Conservation (phyloP, 2,113 vertebrate genomes). For the Nestor notabilis region DNA sequence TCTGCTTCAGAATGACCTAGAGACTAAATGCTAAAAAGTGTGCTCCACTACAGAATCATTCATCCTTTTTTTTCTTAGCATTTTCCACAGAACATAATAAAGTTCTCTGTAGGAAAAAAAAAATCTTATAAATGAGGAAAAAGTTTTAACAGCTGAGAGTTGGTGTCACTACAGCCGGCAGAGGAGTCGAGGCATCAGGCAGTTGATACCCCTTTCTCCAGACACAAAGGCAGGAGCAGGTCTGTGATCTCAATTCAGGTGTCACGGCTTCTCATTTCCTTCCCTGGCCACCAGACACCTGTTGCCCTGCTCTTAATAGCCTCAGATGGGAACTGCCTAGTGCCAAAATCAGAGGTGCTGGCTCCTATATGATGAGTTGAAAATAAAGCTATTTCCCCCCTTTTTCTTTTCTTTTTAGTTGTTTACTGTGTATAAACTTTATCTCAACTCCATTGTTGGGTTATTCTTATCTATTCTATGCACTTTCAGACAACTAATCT, state of each 20-base stretch:
- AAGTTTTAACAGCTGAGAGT: not conserved
- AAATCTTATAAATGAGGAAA: constrained; percentile 19
- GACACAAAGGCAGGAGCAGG: constrained; percentile 20
- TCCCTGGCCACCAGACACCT: constrained; percentile 17
- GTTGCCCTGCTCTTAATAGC: constrained; percentile 34
- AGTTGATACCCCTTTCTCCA: not conserved
- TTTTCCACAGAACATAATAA: constrained; percentile 44
- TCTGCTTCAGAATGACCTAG: constrained; percentile 50
- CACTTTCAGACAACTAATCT: constrained; percentile 1
- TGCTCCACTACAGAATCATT: constrained; percentile 40
- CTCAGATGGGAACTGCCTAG: constrained; percentile 13
- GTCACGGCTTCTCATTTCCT: constrained; percentile 45
- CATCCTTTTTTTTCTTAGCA: not conserved
- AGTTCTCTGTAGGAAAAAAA: not conserved
- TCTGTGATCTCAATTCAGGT: constrained; percentile 47
- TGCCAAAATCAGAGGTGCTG: not conserved
- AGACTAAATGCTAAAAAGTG: not conserved
- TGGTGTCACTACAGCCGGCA: not conserved
- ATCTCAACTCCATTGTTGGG: not conserved
- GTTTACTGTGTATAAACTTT: constrained; percentile 17
- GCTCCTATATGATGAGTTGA: not conserved
- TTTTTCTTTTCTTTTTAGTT: not conserved
- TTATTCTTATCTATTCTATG: not conserved
- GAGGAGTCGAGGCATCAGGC: not conserved
- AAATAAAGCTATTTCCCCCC: not conserved